Conservation (phyloP, 2,113 vertebrate genomes). For the Microtus pennsylvanicus region DNA sequence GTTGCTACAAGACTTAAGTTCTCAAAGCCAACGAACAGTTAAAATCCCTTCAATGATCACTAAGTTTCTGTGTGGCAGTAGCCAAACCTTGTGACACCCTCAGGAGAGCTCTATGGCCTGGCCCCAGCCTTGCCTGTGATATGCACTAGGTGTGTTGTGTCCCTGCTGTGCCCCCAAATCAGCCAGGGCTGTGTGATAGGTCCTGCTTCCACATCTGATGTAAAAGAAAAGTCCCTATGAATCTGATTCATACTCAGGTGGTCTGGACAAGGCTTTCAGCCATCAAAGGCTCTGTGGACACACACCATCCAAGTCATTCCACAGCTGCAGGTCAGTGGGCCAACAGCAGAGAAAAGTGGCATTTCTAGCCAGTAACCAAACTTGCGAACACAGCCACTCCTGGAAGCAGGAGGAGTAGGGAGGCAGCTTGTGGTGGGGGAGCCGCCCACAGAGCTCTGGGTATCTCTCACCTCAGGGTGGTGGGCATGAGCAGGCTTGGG, state of each 20-base stretch:
- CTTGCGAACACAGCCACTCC: accelerated
- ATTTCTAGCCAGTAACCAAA: neutral
- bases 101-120: neutral
- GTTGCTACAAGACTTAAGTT: neutral
- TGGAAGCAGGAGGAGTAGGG: neutral
- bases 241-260: neutral
- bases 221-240: neutral
- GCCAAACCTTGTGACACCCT: neutral
- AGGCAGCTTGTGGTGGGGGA: neutral
- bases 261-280: neutral
- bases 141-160: neutral
- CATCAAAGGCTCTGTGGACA: neutral
- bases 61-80: neutral
- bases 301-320: neutral
- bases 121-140: neutral
- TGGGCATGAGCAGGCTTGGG: neutral
- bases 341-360: neutral
- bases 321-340: neutral
- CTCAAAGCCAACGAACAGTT: neutral
- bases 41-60: neutral
- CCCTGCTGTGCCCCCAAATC: neutral
- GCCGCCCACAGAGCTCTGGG: too few relatives aligned
- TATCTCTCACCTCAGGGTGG: too few relatives aligned
- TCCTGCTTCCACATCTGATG: neutral
- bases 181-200: neutral